Base-by-base conservation (phyloP, 2,113 vertebrate genomes). In the Rostratula benghalensis region DNA sequence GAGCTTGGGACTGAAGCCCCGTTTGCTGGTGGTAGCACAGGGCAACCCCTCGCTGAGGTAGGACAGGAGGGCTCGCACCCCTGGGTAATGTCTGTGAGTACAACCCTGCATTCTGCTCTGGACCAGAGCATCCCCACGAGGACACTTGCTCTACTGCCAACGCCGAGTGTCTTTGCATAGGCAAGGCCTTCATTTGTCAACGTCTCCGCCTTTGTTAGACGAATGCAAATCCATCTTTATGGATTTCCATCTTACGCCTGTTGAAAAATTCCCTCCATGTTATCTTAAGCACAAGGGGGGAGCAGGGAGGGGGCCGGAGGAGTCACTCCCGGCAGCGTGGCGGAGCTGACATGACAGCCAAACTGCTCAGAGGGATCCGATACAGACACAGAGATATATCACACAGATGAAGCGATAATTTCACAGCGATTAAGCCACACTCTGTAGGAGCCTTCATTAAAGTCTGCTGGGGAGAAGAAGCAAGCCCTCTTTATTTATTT, bases 401-500 rank as follows among this genome's bases (percentile, higher is more conserved):
- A 78, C 69, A 68, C 91, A 78, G 94, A 97, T 91, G 91, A 88
- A 94, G 91, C 0, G 79, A 97, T 96, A 89, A 96, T 96, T 97
- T 96, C 92, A 93, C 92, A 95, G 86, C 46, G 25, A 97, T 95
- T 97, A 97, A 95, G 86, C 83, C 60, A 68, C 68, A 57, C 93
- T 90, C 94, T 30, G 65, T 70, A 89, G 94, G 60, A 92, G 71
- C 89, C 91, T 87, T 94, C 95, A 87, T 95, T 96, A 94, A 89
- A 78, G 87, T 68, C 89, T 94, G 60, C 89, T 48, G 56, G 35
- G 84, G 68, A 95, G 60, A 92, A 51, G 73, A 12, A 94, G 81
- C 59, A 56, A 96, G 64, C 7, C 60, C 37, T 48, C 60, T 53
- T 43, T 86, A 20, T 25, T 3, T 11, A 1, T 4, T 30, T 23